phyloP scores from a whole-genome alignment of 2,113 vertebrate species.

The Plectropomus leopardus region DNA sequence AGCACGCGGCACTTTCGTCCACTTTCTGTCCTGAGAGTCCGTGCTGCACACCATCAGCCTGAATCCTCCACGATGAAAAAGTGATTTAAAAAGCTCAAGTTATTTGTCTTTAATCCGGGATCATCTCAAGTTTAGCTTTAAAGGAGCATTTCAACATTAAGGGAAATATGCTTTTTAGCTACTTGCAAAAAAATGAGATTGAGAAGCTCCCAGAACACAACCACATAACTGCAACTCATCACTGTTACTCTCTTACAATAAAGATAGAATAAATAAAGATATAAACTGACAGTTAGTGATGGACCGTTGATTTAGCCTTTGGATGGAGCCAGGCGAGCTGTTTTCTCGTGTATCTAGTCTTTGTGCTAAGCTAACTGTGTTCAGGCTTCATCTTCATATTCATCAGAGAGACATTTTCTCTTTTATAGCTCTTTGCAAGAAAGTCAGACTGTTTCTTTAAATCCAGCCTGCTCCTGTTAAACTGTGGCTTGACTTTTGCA shows the following conservation, averaged over 20 bases:
- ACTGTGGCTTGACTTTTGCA: no score
- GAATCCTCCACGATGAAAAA: neutral
- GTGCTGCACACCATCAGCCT: neutral
- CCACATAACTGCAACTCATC: no score
- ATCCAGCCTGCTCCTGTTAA: no score
- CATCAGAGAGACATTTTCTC: neutral
- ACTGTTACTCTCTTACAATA: no score
- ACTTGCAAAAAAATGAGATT: conserved; percentile 5
- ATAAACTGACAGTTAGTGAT: no score
- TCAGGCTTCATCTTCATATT: neutral
- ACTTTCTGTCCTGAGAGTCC: neutral
- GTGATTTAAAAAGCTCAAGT: neutral
- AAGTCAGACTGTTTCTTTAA: no score
- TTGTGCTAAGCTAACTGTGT: neutral
- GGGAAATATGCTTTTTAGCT: neutral
- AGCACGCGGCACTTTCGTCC: conserved; percentile 10
- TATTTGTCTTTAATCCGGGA: conserved; percentile 1
- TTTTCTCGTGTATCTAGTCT: no score
- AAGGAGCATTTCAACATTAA: conserved; percentile 1
- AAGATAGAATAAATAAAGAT: no score
- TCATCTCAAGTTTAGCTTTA: conserved; percentile 2
- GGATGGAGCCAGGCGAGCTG: no score
- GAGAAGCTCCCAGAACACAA: no score
- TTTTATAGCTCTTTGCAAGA: neutral
- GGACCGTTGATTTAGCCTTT: no score